phyloP scores from a whole-genome alignment of 35 echinoderm and acorn worm genomes.

The Diadema setosum region DNA sequence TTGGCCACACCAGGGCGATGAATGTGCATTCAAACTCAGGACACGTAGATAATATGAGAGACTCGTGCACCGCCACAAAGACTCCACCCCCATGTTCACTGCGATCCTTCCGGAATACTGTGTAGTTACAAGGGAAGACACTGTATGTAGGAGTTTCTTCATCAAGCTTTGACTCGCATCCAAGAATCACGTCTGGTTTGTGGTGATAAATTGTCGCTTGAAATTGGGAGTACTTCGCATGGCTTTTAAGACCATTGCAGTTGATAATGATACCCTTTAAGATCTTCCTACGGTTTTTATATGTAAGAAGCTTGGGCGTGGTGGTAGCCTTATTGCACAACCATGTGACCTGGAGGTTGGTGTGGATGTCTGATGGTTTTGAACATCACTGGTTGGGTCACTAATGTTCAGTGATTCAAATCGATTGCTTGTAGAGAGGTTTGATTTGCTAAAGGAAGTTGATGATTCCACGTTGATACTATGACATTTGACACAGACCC shows the following conservation, averaged over 20 bases:
- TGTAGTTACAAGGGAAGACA: slow-evolving; percentile 26
- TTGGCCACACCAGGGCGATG: no score
- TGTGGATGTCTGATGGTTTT: not conserved
- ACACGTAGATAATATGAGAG: not conserved
- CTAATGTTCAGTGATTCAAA: not conserved
- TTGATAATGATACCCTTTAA: slow-evolving; percentile 11
- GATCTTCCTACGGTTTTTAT: not conserved
- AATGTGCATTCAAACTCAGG: not conserved
- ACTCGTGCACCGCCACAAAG: slow-evolving; percentile 29
- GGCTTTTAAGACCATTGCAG: slow-evolving; percentile 32
- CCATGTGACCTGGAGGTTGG: not conserved
- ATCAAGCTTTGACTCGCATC: slow-evolving; percentile 55
- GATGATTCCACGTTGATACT: not conserved
- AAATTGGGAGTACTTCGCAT: not conserved
- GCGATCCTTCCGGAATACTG: slow-evolving; percentile 37
- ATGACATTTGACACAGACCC: slow-evolving; percentile 25
- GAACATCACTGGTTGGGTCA: not conserved
- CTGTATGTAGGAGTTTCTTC: not conserved
- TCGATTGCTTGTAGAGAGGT: not conserved
- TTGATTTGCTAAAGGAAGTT: not conserved
- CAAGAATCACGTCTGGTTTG: slow-evolving; percentile 35
- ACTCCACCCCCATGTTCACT: slow-evolving; percentile 42
- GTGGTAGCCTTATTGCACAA: not conserved
- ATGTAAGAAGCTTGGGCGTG: not conserved
- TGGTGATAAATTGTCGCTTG: not conserved